These are phyloP conservation scores for Sialis lutaria DNA, from an alignment of 2,888 invertebrate genomes.

Conservation along the genomic window DNA sequence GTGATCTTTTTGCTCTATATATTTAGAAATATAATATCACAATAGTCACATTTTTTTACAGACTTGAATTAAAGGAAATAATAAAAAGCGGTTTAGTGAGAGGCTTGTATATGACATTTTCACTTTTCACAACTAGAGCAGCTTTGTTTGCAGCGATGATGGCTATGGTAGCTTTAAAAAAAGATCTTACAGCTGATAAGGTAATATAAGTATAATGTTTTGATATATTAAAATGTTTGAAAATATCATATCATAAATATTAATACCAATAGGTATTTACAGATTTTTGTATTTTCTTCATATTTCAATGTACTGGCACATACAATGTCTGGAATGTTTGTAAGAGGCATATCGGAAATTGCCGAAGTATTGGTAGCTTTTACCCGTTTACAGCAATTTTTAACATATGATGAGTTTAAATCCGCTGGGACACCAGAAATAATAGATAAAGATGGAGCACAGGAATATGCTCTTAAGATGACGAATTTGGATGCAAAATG, in stretches of 20 bases:
- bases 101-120: constrained; percentile 42
- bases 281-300: constrained; percentile 35
- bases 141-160: constrained; percentile 68
- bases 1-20: too few relatives aligned
- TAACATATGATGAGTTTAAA: constrained; percentile 28
- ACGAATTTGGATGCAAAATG: constrained; percentile 18
- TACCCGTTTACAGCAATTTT: constrained; percentile 25
- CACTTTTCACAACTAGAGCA: constrained; percentile 70
- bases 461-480: constrained; percentile 1
- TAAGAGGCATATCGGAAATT: constrained; percentile 27
- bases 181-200: constrained; percentile 35
- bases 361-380: constrained; percentile 28
- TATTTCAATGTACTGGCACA: constrained; percentile 34
- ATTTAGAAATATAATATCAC: too few relatives aligned
- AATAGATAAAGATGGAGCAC: constrained; percentile 13
- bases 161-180: constrained; percentile 52
- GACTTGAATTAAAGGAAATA: constrained; percentile 49
- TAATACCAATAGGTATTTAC: constrained; percentile 19
- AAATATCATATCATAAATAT: neutral
- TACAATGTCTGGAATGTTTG: constrained; percentile 39
- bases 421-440: constrained; percentile 16
- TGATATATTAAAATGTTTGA: constrained; percentile 41
- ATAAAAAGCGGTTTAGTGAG: constrained; percentile 45
- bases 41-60: constrained; percentile 18
- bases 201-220: constrained; percentile 64